Evolutionary conservation across 2,888 invertebrate species (phyloP).

Genomic region (Tiphia femorata): DNA sequence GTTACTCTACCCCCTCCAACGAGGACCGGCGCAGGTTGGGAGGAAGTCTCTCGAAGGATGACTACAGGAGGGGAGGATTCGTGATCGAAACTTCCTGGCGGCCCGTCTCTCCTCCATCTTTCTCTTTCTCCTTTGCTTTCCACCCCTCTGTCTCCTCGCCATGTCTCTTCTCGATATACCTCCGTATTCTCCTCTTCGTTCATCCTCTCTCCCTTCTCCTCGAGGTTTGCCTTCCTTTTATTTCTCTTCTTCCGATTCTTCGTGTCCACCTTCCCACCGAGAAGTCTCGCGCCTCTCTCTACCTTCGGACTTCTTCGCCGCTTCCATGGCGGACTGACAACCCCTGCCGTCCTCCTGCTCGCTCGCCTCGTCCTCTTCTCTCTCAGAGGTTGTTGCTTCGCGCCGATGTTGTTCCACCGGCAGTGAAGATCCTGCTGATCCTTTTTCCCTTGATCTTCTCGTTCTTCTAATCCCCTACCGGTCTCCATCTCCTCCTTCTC

Average conservation of each 20-base stretch:
- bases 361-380: conserved; percentile 11
- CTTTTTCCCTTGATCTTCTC: not conserved
- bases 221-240: not conserved
- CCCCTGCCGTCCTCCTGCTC: conserved; percentile 9
- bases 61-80: conserved; percentile 10
- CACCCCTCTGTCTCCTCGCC: not conserved
- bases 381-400: no score
- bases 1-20: conserved; percentile 9
- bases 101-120: conserved; percentile 23
- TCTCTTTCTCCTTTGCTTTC: conserved; percentile 9
- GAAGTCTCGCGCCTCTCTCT: not conserved
- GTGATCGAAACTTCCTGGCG: conserved; percentile 31
- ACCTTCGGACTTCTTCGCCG: not conserved
- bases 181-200: conserved; percentile 10
- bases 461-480: not conserved
- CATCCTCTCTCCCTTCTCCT: not conserved
- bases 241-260: not conserved
- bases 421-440: not conserved
- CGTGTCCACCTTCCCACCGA: not conserved
- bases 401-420: no score
- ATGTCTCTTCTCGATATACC: no score
- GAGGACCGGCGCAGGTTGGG: conserved; percentile 5
- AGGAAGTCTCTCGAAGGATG: conserved; percentile 9
- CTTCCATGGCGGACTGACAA: conserved; percentile 23
- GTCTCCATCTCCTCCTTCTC: not conserved